Evolutionary conservation across 2,113 vertebrate genomes (phyloP), one percentile per base, ranked within the genome.

Genomic region (Illadopsis cleaveri): DNA sequence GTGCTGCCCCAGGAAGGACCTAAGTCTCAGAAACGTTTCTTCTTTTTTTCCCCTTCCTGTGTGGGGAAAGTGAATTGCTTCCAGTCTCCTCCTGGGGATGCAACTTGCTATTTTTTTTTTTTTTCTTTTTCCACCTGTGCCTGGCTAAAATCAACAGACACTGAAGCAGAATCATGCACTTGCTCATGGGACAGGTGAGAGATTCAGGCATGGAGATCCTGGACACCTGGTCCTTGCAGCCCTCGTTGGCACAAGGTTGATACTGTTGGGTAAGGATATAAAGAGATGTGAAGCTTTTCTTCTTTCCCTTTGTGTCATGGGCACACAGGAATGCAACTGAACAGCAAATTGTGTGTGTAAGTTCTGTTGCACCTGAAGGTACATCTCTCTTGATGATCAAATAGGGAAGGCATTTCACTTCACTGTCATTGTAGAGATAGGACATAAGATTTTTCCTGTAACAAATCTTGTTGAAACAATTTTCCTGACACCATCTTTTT

Each of bases 401-500:
- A 57, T 68, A 12, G 10, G n/a, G 76, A 91, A 78, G 48, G 30
- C 10, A 5, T 93, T 94, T 89, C n/a, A 58, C 57, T 86, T 88
- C 82, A 16, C 69, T 76, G 64, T 86, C 56, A 21, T 15, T 40
- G 27, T 64, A 72, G 69, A 71, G 50, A 70, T 58, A 77, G 40
- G 56, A 85, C 20, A 4, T 57, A 24, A 57, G 10, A 19, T 42
- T 86, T 87, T 76, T 84, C 54, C 21, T 28, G 28, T 57, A 82
- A 90, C 56, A 82, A 88, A 91, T 87, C 48, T 50, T 31, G 42
- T 61, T 68, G 75, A 71, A 92, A 87, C 48, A 54, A 44, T 70
- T 94, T 86, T 91, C 45, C 69, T 83, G 44, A 48, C n/a, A 50
- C 81, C 72, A 13, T 66, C 38, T 87, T 69, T 97, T 95, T 76